Percentiles rank a stretch among this genome's conserved stretches.
These are phyloP conservation scores for Emys orbicularis DNA, from an alignment of 2,797 vertebrate genomes.

Conservation along the genomic window DNA sequence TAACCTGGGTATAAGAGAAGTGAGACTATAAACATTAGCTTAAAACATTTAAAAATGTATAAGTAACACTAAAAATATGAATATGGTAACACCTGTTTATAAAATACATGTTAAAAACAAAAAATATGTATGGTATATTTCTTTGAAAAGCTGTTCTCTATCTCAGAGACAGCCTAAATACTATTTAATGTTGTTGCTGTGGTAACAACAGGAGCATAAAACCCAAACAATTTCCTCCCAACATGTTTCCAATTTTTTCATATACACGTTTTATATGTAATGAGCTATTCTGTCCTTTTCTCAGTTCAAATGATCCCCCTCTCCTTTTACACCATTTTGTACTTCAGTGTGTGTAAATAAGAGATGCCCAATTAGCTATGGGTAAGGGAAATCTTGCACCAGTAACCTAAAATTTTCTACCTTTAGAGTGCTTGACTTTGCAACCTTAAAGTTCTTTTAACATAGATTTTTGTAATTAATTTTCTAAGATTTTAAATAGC, in stretches of 20 bases:
- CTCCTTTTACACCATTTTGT: constrained; percentile 8
- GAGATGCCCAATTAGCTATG: not conserved
- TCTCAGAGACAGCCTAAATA: constrained; percentile 71
- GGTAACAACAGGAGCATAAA: constrained; percentile 59
- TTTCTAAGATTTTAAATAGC: not conserved
- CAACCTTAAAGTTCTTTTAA: not conserved
- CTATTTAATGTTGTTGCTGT: constrained; percentile 62
- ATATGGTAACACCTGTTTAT: constrained; percentile 68
- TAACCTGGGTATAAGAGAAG: constrained; percentile 30
- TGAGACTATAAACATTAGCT: constrained; percentile 49
- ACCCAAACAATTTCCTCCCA: constrained; percentile 59
- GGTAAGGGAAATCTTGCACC: not conserved
- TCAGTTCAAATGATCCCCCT: not conserved
- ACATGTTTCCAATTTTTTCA: constrained; percentile 48
- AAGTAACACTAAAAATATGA: constrained; percentile 24
- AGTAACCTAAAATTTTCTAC: not conserved
- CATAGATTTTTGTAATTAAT: not conserved
- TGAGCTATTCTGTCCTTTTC: constrained; percentile 35
- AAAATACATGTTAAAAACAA: constrained; percentile 52
- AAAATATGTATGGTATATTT: constrained; percentile 50
- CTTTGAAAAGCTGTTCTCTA: constrained; percentile 58
- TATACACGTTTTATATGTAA: constrained; percentile 57
- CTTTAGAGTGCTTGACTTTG: not conserved
- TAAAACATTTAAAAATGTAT: constrained; percentile 36
- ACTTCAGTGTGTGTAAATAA: constrained; percentile 30